Conservation (phyloP, 2,888 invertebrate species). For the Noctua janthe region DNA sequence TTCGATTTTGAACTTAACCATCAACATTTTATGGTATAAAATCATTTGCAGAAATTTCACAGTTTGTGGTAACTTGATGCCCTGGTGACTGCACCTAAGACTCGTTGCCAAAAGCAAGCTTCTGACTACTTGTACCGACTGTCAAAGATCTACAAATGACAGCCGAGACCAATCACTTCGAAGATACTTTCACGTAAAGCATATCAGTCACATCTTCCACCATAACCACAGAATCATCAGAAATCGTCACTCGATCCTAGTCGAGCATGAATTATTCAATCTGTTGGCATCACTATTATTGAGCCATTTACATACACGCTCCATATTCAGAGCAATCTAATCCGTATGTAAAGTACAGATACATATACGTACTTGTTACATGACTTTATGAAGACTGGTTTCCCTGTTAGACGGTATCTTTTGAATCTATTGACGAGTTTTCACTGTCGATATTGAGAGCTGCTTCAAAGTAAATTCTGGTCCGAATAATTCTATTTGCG, state of each 20-base stretch:
- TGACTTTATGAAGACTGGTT: constrained; percentile 64
- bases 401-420: constrained; percentile 56
- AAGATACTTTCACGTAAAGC: not conserved
- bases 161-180: not conserved
- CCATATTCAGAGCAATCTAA: constrained; percentile 68
- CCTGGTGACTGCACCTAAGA: no score
- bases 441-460: constrained; percentile 59
- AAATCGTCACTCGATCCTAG: constrained; percentile 26
- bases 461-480: constrained; percentile 32
- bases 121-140: not conserved
- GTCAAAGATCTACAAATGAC: not conserved
- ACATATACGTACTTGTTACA: constrained; percentile 61
- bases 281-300: constrained; percentile 63
- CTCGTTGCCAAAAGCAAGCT: not conserved
- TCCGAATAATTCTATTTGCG: not conserved
- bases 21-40: no score
- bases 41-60: no score
- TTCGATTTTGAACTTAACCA: no score
- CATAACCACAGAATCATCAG: not conserved
- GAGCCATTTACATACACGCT: constrained; percentile 78
- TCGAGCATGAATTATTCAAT: constrained; percentile 38
- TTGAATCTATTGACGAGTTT: constrained; percentile 62
- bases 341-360: constrained; percentile 60
- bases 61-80: no score
- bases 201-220: not conserved